Percentiles rank a stretch among this genome's conserved stretches.
These are phyloP conservation scores for Danionella cerebrum DNA, from an alignment of 2,113 vertebrate genomes.

Conservation along the genomic window DNA sequence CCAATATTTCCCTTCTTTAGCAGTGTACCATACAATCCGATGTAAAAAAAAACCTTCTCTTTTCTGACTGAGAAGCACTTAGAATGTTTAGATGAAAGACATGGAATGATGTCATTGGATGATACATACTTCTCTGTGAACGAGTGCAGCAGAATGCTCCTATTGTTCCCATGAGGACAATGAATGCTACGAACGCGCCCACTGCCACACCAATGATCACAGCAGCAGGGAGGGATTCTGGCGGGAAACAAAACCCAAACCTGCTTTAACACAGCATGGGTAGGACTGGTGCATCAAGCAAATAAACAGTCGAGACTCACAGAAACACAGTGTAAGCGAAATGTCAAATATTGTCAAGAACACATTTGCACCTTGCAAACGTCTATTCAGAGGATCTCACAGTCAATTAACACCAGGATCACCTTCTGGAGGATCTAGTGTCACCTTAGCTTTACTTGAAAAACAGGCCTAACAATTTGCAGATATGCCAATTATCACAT, in stretches of 20 bases:
- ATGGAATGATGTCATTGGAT: conserved; percentile 24
- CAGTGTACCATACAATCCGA: no score
- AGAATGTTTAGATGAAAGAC: conserved; percentile 14
- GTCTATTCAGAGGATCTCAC: background rate
- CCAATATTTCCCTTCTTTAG: no score
- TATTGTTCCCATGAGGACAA: conserved; percentile 93
- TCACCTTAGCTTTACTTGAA: background rate
- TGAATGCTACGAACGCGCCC: conserved; percentile 90
- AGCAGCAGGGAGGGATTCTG: conserved; percentile 92
- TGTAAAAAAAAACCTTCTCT: conserved; percentile 26
- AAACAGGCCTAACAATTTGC: background rate
- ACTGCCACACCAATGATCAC: conserved; percentile 97
- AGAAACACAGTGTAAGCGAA: background rate
- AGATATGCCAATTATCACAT: background rate
- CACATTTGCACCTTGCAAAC: background rate
- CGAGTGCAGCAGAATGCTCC: conserved; percentile 96
- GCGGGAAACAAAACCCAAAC: conserved; percentile 43
- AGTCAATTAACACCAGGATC: background rate
- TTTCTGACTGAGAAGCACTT: conserved; percentile 26
- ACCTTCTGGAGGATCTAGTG: background rate
- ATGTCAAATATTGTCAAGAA: background rate
- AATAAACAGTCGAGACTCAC: background rate
- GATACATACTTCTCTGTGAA: conserved; percentile 91
- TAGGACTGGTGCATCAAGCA: conserved; percentile 2
- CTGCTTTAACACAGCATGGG: conserved; percentile 35